Conservation (phyloP, 2,888 invertebrate species). For the Nephrotoma flavescens region DNA sequence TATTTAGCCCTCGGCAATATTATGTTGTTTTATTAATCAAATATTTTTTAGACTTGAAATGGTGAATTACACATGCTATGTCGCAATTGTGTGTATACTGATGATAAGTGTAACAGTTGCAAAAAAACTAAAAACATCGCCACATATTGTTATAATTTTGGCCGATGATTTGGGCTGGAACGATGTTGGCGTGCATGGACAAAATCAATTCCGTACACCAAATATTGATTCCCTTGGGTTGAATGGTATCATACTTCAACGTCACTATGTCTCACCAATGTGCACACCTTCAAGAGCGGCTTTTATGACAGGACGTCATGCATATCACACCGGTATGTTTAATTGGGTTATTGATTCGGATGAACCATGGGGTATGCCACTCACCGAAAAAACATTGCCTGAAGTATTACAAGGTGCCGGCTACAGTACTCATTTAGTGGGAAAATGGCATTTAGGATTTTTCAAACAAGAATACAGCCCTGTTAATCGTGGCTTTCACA, state of each 20-base stretch:
- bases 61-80: not conserved
- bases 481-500: slow-evolving; percentile 57
- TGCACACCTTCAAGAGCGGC: slow-evolving; percentile 77
- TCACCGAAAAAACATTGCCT: slow-evolving; percentile 52
- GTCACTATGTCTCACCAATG: slow-evolving; percentile 63
- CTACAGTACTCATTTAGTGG: slow-evolving; percentile 68
- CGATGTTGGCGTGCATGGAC: slow-evolving; percentile 82
- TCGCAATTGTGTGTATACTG: not conserved
- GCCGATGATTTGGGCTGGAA: slow-evolving; percentile 87
- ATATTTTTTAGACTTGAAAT: too few relatives aligned
- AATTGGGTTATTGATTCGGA: slow-evolving; percentile 49
- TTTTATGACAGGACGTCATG: slow-evolving; percentile 73
- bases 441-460: slow-evolving; percentile 87
- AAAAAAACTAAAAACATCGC: slow-evolving; percentile 18
- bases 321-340: slow-evolving; percentile 65
- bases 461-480: slow-evolving; percentile 45
- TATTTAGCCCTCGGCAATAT: too few relatives aligned
- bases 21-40: too few relatives aligned
- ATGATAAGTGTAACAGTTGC: not conserved
- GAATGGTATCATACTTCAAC: slow-evolving; percentile 69
- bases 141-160: slow-evolving; percentile 56
- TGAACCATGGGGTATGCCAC: slow-evolving; percentile 55
- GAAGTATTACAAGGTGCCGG: slow-evolving; percentile 52
- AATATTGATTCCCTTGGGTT: slow-evolving; percentile 80
- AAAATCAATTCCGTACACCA: slow-evolving; percentile 74